These are phyloP conservation scores for Sebastes flavidus DNA, from an alignment of 2,797 vertebrate genomes.

Conservation along the genomic window DNA sequence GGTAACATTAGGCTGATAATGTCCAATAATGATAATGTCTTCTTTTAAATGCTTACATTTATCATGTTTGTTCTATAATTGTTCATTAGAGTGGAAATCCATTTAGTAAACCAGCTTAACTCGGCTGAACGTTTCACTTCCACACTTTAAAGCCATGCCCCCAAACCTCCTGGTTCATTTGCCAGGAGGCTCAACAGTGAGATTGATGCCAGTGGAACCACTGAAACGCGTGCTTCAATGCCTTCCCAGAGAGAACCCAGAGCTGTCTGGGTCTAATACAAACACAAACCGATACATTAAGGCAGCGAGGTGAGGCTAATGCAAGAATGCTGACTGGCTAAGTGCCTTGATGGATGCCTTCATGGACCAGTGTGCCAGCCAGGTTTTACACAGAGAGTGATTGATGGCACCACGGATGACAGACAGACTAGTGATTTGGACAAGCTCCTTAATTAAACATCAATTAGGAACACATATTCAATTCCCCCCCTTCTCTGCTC, in stretches of 20 bases:
- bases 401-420: slow-evolving; percentile 76
- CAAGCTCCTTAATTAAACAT: slow-evolving; percentile 83
- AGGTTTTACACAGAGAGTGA: slow-evolving; percentile 69
- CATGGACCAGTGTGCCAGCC: slow-evolving; percentile 50
- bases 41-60: background rate
- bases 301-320: slow-evolving; percentile 63
- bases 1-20: background rate
- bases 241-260: background rate
- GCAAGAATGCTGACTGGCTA: slow-evolving; percentile 51
- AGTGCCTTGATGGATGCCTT: slow-evolving; percentile 72
- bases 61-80: background rate
- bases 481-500: slow-evolving; percentile 23
- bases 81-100: too few relatives aligned
- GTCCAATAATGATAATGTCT: background rate
- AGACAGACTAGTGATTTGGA: slow-evolving; percentile 78
- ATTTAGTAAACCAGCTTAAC: too few relatives aligned
- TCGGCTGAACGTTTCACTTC: background rate
- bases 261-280: slow-evolving; percentile 30
- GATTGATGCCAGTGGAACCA: slow-evolving; percentile 4
- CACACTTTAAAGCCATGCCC: background rate
- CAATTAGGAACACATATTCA: slow-evolving; percentile 74
- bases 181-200: background rate
- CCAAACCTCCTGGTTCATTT: background rate
- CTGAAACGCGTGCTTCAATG: slow-evolving; percentile 6
- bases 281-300: slow-evolving; percentile 38